Percentiles rank a stretch among this genome's conserved stretches.
These are phyloP conservation scores for Trididemnum clinides DNA, from an alignment of 23 tunicate species.

Conservation along the genomic window DNA sequence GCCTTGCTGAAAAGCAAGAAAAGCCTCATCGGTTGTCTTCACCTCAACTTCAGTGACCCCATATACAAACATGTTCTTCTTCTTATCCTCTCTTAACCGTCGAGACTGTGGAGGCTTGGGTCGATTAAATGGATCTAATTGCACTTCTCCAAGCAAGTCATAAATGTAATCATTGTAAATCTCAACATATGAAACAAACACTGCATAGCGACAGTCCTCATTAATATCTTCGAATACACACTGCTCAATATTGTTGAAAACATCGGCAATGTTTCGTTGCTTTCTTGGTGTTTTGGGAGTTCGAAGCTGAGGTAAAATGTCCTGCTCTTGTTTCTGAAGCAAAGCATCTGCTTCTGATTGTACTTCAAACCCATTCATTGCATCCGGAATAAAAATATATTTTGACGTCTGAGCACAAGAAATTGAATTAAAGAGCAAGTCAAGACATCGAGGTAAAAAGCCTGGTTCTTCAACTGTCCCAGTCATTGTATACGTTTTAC, in stretches of 20 bases:
- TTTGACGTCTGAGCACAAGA: constrained; percentile 69
- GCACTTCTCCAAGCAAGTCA: constrained; percentile 85
- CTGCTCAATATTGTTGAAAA: constrained; percentile 72
- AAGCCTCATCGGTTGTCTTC: constrained; percentile 85
- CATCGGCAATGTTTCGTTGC: constrained; percentile 19
- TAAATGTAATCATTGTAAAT: constrained; percentile 94
- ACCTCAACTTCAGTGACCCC: constrained; percentile 84
- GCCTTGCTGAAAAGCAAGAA: constrained; percentile 78
- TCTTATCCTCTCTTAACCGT: constrained; percentile 78
- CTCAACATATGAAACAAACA: constrained; percentile 93
- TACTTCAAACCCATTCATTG: constrained; percentile 78
- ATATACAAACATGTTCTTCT: constrained; percentile 81
- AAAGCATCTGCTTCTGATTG: constrained; percentile 84
- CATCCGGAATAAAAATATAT: constrained; percentile 91
- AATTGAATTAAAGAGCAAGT: constrained; percentile 93
- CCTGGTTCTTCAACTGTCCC: constrained; percentile 95
- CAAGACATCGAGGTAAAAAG: constrained; percentile 87
- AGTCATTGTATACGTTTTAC: constrained; percentile 99
- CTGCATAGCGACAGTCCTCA: constrained; percentile 81
- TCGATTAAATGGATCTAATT: constrained; percentile 62
- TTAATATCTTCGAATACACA: constrained; percentile 69
- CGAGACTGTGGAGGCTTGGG: constrained; percentile 79
- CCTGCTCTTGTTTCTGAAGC: constrained; percentile 86
- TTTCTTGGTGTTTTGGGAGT: constrained; percentile 63
- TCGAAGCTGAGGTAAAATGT: constrained; percentile 55